Evolutionary conservation across 2,113 vertebrate genomes (phyloP).

Genomic region (Osmerus eperlanus): DNA sequence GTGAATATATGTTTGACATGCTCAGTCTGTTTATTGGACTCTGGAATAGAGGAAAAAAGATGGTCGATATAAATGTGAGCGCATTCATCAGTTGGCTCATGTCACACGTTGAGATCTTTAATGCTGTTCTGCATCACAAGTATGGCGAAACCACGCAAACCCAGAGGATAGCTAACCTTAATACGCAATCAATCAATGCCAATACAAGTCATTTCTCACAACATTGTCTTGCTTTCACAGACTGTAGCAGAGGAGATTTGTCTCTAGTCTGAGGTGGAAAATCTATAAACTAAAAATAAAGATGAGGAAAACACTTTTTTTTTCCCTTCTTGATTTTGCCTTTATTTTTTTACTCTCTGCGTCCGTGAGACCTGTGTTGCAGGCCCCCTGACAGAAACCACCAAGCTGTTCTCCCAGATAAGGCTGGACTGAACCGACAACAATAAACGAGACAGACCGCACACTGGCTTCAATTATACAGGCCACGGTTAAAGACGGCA

Average conservation of each 20-base stretch:
- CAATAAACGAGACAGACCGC: slow-evolving; percentile 46
- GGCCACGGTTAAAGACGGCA: slow-evolving; percentile 27
- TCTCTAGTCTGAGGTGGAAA: slow-evolving; percentile 28
- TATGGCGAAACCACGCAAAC: slow-evolving; percentile 11
- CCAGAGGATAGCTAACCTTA: slow-evolving; percentile 17
- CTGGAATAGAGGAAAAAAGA: too few species aligned
- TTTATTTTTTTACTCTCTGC: not conserved
- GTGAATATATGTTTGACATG: too few species aligned
- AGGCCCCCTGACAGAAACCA: slow-evolving; percentile 44
- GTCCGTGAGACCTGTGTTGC: slow-evolving; percentile 38
- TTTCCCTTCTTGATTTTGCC: not conserved
- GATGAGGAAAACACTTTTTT: slow-evolving; percentile 51
- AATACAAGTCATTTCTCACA: slow-evolving; percentile 18
- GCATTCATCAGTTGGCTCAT: too few species aligned
- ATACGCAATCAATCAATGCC: not conserved
- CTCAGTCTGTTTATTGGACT: too few species aligned
- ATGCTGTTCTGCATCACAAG: not conserved
- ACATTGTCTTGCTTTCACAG: slow-evolving; percentile 41
- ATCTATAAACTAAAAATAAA: slow-evolving; percentile 40
- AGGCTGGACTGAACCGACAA: slow-evolving; percentile 40
- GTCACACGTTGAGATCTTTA: too few species aligned
- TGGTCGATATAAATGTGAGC: too few species aligned
- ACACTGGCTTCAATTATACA: slow-evolving; percentile 50
- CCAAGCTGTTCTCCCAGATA: slow-evolving; percentile 59
- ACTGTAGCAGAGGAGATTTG: slow-evolving; percentile 35